These are phyloP conservation scores for Acrobasis consociella DNA, from an alignment of 2,888 invertebrate genomes.

Conservation along the genomic window DNA sequence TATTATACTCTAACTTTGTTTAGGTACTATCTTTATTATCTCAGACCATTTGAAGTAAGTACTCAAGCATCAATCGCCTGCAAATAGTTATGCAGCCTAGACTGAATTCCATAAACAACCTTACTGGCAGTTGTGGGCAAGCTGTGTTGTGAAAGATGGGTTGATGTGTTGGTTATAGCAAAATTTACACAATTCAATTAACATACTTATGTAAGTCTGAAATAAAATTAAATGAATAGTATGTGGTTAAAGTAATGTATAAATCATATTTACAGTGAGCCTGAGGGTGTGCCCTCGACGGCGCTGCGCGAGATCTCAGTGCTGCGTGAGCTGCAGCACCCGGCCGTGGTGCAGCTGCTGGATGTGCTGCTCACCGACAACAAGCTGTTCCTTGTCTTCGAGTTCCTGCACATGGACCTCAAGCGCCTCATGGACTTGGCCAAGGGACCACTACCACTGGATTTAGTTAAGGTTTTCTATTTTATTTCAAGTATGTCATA, in stretches of 20 bases:
- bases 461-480: conserved; percentile 85
- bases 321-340: conserved; percentile 94
- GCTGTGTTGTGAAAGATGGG: too few relatives aligned
- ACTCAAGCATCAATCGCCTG: too few relatives aligned
- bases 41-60: too few relatives aligned
- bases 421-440: conserved; percentile 92
- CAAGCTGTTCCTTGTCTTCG: conserved; percentile 96
- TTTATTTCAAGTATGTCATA: background rate
- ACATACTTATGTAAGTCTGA: too few relatives aligned
- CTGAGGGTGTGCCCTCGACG: conserved; percentile 98
- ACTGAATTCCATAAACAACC: too few relatives aligned
- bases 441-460: conserved; percentile 83
- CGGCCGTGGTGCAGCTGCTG: conserved; percentile 93
- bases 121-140: too few relatives aligned
- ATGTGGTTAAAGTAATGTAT: background rate
- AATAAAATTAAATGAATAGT: too few relatives aligned
- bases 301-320: conserved; percentile 98
- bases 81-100: too few relatives aligned
- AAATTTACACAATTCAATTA: too few relatives aligned
- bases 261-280: conserved; percentile 84
- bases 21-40: too few relatives aligned
- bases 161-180: too few relatives aligned
- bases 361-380: conserved; percentile 94
- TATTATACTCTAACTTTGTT: too few relatives aligned
- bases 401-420: conserved; percentile 96